Base-by-base conservation (phyloP, 2,797 vertebrate genomes). In the Microtus californicus region DNA sequence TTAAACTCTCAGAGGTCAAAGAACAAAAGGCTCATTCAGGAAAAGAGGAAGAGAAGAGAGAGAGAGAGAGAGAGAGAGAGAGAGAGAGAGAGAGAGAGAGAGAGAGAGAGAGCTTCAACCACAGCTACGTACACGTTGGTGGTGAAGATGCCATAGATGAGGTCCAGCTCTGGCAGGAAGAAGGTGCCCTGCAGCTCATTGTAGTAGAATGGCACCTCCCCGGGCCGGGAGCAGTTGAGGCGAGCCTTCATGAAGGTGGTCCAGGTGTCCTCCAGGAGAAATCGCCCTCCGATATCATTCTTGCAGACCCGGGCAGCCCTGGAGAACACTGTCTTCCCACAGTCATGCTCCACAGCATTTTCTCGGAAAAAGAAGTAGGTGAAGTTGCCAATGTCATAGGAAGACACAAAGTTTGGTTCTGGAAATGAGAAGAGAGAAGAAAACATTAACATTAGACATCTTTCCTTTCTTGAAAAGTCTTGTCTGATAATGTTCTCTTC, bases 221-320 rank as follows among this genome's bases (percentile, higher is more conserved):
- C 99, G 0, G 99, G 99, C 29, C 99, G 98, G 48, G 99, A 99
- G 96, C 99, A 99, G 98, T 99, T 99, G 40, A 99, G 98, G 23
- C 99, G 98, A 17, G 99, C 99, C 97, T 99, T 99, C 99, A 99
- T 99, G 98, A 99, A 99, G 1, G 99, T 99, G 93, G 99, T 99
- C 99, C 99, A 99, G 0, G 99, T 99, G 97, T 99, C 99, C 95
- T 99, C 99, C 93, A 99, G 98, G 67, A 99, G 99, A 83, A 99
- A 99, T 7, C 99, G 99, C 0, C 99, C 99, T 0, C 99, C 99
- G 0, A 99, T 99, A 98, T 99, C 99, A 0, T 99, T 99, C 97
- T 99, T 99, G 97, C 99, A 99, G 27, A 99, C 99, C 0, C 99
- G 99, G 0, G 99, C 99, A 0, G 99, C 99, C 3, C 99, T 99